These are phyloP conservation scores for Bufo gargarizans DNA, from an alignment of 2,113 vertebrate species.

Conservation along the genomic window DNA sequence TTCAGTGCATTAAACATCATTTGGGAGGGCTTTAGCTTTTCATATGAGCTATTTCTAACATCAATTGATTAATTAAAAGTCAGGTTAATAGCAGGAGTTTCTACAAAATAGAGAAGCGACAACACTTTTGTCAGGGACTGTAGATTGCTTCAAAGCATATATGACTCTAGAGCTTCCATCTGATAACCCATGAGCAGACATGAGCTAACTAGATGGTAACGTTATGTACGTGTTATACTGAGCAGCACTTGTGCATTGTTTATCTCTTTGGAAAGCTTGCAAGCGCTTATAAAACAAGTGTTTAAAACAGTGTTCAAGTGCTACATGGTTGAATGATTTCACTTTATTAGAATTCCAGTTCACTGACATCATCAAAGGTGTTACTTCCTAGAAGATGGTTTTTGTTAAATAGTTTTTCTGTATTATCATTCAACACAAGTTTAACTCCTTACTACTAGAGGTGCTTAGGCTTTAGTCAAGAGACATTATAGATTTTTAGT, in stretches of 20 bases:
- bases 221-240: constrained; percentile 17
- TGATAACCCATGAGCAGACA: constrained; percentile 17
- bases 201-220: constrained; percentile 31
- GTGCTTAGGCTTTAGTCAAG: not conserved
- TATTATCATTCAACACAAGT: not conserved
- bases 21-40: too few species aligned
- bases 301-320: constrained; percentile 36
- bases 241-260: constrained; percentile 22
- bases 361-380: constrained; percentile 49
- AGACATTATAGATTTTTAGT: not conserved
- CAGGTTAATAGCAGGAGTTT: too few species aligned
- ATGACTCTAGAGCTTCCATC: not conserved
- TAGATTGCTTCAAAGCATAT: not conserved
- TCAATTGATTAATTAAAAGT: too few species aligned
- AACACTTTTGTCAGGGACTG: too few species aligned
- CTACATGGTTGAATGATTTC: constrained; percentile 33
- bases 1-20: too few species aligned
- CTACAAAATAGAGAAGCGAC: too few species aligned
- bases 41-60: too few species aligned
- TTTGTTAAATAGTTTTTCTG: constrained; percentile 29
- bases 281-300: constrained; percentile 35
- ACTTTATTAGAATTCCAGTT: constrained; percentile 44
- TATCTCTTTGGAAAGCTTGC: constrained; percentile 38
- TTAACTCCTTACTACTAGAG: not conserved
- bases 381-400: constrained; percentile 45